Evolutionary conservation across 2,797 vertebrate genomes (phyloP).

Genomic region (Darevskia mixta): DNA sequence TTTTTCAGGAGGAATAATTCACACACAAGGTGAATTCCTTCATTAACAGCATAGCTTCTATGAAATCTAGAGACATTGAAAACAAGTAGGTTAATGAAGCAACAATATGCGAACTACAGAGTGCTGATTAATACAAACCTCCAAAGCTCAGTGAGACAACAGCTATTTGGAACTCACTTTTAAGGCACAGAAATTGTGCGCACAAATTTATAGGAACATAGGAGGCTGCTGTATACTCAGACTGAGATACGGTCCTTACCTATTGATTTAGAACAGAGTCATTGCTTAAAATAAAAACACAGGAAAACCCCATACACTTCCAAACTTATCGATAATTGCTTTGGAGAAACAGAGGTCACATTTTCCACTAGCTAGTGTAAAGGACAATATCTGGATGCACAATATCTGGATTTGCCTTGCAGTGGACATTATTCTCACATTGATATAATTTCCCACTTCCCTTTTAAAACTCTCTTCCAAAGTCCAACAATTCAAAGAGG

Average conservation of each 20-base stretch:
- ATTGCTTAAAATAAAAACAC: not conserved
- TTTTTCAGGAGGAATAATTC: conserved; percentile 45
- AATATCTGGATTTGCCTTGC: too few species aligned
- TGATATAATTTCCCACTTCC: too few species aligned
- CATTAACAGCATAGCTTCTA: conserved; percentile 67
- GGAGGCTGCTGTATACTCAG: too few species aligned
- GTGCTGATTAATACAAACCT: conserved; percentile 68
- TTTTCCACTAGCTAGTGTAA: too few species aligned
- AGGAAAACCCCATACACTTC: not conserved
- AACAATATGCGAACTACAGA: conserved; percentile 62
- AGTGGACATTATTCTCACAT: too few species aligned
- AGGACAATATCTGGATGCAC: too few species aligned
- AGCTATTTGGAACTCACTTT: conserved; percentile 31
- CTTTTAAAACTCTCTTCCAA: too few species aligned
- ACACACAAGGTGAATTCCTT: conserved; percentile 58
- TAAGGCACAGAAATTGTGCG: not conserved
- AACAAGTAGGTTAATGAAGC: conserved; percentile 76
- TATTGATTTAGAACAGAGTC: not conserved
- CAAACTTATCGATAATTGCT: too few species aligned
- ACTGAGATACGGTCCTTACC: too few species aligned
- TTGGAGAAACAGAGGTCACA: too few species aligned
- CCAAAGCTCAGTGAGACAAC: conserved; percentile 45
- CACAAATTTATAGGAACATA: not conserved
- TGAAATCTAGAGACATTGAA: conserved; percentile 71
- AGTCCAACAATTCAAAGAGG: too few species aligned